Base-by-base conservation (phyloP, 2,797 vertebrate species). In the Sebastes oblongus region DNA sequence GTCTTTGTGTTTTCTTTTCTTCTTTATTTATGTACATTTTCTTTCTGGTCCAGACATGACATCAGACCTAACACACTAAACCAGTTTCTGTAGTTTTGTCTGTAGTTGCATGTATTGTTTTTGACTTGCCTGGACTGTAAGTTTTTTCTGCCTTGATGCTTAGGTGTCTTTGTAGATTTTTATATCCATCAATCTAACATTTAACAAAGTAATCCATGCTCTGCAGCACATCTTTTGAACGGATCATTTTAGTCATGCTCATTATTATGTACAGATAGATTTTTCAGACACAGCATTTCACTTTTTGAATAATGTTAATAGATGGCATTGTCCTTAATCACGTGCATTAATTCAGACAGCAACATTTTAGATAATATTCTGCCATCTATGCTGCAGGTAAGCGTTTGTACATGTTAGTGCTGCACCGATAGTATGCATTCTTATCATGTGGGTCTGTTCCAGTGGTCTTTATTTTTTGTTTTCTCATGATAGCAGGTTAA, bases 171-270 rank as follows among this genome's bases (percentile, higher is more conserved):
- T 80, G 88, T 86, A 91, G 76, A 88, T 62, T 68, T 80, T 42
- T 84, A 80, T 87, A 93, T 94, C 94, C 95, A 96, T 96, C 92
- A 93, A 34, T 89, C 83, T 90, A 91, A 93, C 90, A 95, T 93
- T 85, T 94, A 92, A 89, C 94, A 93, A 95, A 93, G 86, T 93
- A 94, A 93, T 88, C 94, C 95, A 96, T 95, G 95, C 94, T 96
- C 91, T 90, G 93, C 94, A 92, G 95, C 93, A 95, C 96, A 97
- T 97, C 97, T 97, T 97, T 95, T 96, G 95, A 97, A 90, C 84
- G 84, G 42, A 79, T 91, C 87, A 91, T 82, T 78, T 42, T 56
- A 81, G 72, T 80, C 89, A 91, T 80, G 60, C 67, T 78, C 87
- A 91, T 88, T 56, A 77, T 56, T 68, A 32, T 78, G 22, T 36